These are phyloP conservation scores for Myoxocephalus aenaeus DNA, from an alignment of 2,797 vertebrate genomes.

Conservation along the genomic window DNA sequence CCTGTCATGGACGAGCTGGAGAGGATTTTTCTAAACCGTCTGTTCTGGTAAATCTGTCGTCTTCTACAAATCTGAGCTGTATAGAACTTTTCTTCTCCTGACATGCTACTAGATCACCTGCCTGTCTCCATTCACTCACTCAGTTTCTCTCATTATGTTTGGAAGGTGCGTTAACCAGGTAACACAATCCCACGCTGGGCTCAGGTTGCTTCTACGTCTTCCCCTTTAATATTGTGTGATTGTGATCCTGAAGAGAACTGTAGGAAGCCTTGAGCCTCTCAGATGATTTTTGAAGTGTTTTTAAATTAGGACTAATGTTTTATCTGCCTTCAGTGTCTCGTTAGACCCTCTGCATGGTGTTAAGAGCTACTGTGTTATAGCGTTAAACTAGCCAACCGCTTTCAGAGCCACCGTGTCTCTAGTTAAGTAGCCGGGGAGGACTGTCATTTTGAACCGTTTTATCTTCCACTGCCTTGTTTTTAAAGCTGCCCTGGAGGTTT, in stretches of 20 bases:
- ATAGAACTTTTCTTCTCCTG: conserved; percentile 22
- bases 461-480: conserved; percentile 50
- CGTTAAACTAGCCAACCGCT: conserved; percentile 35
- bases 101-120: background rate
- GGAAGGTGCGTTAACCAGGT: conserved; percentile 24
- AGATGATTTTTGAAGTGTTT: conserved; percentile 23
- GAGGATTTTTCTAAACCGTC: background rate
- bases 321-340: conserved; percentile 45
- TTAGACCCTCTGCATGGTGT: conserved; percentile 57
- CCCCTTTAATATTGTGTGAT: conserved; percentile 31
- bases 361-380: conserved; percentile 46
- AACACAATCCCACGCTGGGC: conserved; percentile 31
- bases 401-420: conserved; percentile 40
- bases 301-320: conserved; percentile 38
- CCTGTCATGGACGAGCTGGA: background rate
- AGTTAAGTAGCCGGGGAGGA: conserved; percentile 21
- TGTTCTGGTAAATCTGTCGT: background rate
- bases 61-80: conserved; percentile 15
- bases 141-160: background rate
- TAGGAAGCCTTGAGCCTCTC: conserved; percentile 33
- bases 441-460: conserved; percentile 28
- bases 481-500: conserved; percentile 20
- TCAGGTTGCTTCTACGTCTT: conserved; percentile 23
- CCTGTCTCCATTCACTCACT: conserved; percentile 9
- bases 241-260: conserved; percentile 35